phyloP scores from a whole-genome alignment of 2,797 vertebrate species.

The Synaphobranchus kaupii region DNA sequence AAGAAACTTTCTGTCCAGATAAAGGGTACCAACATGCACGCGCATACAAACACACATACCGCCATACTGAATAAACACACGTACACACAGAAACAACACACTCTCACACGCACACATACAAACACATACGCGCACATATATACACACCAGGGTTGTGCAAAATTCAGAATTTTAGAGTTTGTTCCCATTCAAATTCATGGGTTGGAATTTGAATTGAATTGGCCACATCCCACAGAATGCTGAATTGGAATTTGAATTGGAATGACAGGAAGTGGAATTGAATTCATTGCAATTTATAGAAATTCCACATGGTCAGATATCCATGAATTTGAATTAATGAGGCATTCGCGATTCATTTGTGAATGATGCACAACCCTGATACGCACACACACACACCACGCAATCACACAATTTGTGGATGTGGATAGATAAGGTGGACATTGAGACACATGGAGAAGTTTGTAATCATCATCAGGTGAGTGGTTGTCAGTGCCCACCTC shows the following conservation, averaged over 20 bases:
- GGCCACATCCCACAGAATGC: neutral
- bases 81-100: neutral
- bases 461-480: neutral
- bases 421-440: neutral
- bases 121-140: neutral
- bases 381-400: neutral
- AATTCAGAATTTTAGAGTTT: neutral
- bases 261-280: neutral
- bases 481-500: constrained; percentile 48
- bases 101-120: neutral
- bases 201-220: neutral
- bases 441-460: neutral
- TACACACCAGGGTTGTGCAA: neutral
- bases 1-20: neutral
- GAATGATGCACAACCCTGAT: neutral
- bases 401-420: neutral
- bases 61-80: too few species aligned
- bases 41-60: too few species aligned
- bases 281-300: too few species aligned
- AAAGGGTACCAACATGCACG: neutral
- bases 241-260: neutral
- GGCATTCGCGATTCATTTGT: neutral
- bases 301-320: too few species aligned
- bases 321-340: too few species aligned
- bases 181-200: neutral